Evolutionary conservation across 2,888 invertebrate genomes (phyloP).

Genomic region (Entomobrya proxima): DNA sequence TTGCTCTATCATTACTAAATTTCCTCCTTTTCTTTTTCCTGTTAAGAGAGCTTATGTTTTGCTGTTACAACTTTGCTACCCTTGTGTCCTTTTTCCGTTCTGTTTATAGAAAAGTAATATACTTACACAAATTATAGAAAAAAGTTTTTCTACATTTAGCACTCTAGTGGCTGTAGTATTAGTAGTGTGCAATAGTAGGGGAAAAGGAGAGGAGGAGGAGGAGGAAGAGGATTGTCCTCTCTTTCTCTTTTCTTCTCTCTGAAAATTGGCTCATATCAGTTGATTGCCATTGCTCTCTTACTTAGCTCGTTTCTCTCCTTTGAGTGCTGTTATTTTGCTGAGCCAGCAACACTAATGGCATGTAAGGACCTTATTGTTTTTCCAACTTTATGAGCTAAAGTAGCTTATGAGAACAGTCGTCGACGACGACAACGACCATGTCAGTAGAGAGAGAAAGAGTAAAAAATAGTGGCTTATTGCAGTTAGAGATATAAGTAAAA

Average conservation of each 20-base stretch:
- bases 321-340: conserved; percentile 63
- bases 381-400: conserved; percentile 54
- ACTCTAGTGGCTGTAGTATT: not conserved
- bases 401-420: conserved; percentile 38
- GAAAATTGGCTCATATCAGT: conserved; percentile 64
- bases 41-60: conserved; percentile 31
- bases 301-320: conserved; percentile 58
- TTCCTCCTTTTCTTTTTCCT: conserved; percentile 36
- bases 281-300: conserved; percentile 63
- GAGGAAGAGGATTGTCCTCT: conserved; percentile 51
- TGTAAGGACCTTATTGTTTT: conserved; percentile 65
- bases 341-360: conserved; percentile 64
- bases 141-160: not conserved
- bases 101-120: conserved; percentile 3
- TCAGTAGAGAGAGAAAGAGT: not conserved
- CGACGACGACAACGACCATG: conserved; percentile 2
- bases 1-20: conserved; percentile 58
- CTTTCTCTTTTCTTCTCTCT: conserved; percentile 18
- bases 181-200: not conserved
- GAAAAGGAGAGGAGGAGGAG: not conserved
- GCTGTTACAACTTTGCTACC: not conserved
- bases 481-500: conserved; percentile 40
- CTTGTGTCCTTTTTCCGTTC: not conserved
- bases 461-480: conserved; percentile 26
- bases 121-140: conserved; percentile 18